phyloP scores from a whole-genome alignment of 2,888 invertebrate species.

The Chirona hameri region DNA sequence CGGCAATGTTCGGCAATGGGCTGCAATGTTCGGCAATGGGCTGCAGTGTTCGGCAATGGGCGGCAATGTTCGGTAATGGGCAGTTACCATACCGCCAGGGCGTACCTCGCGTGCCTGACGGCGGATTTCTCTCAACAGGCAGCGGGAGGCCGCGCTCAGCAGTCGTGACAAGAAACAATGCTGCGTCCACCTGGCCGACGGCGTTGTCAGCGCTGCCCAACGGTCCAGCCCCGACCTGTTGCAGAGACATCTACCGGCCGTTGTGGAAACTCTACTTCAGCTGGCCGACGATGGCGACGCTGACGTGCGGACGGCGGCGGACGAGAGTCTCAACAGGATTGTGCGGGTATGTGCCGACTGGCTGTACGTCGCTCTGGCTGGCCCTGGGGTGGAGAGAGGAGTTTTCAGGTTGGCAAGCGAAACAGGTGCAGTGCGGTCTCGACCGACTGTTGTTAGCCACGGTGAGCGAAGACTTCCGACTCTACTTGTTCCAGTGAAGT shows the following conservation, averaged over 20 bases:
- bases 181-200: slow-evolving; percentile 31
- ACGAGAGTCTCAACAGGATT: slow-evolving; percentile 39
- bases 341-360: slow-evolving; percentile 35
- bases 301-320: slow-evolving; percentile 40
- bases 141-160: neutral
- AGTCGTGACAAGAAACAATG: slow-evolving; percentile 5
- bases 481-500: too few species aligned
- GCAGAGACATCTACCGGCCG: slow-evolving; percentile 37
- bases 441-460: too few species aligned
- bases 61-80: neutral
- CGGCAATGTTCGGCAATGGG: too few species aligned
- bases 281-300: slow-evolving; percentile 39
- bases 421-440: too few species aligned
- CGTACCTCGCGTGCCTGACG: neutral
- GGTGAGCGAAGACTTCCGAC: too few species aligned
- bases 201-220: slow-evolving; percentile 41
- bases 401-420: too few species aligned
- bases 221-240: neutral
- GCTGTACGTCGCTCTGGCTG: too few species aligned
- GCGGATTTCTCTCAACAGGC: neutral
- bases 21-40: too few species aligned
- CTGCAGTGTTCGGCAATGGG: too few species aligned
- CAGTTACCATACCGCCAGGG: too few species aligned
- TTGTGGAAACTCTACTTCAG: slow-evolving; percentile 38
- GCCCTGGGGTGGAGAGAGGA: too few species aligned